Base-by-base conservation (phyloP, 2,888 invertebrate species). In the Callosobruchus maculatus region DNA sequence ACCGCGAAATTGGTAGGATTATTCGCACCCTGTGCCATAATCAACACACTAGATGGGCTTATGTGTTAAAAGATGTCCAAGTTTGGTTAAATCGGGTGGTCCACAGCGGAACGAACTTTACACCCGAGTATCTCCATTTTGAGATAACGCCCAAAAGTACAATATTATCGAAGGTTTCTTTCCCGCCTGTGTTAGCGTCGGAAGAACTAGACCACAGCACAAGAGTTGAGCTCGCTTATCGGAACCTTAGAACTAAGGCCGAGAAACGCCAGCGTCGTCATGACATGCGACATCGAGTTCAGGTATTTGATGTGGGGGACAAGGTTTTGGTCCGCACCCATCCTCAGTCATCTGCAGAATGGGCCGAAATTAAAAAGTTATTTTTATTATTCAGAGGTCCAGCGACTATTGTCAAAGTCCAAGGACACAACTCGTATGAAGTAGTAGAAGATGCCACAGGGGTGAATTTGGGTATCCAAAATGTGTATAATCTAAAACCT, bases 1-100 rank as follows among this genome's bases (percentile, higher is more conserved):
- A 81, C 79, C 68, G 79, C 22, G 82, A 81, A 68, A 72, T 79
- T 30, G 78, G 76, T n/a, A 30, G 79, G 21, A 22, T 79, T 1
- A 72, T 78, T 22, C 66, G 80, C 2, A 26, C 78, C 0, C 78
- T 70, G 71, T 78, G 78, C 66, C 72, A 76, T 22, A 68, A 73
- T 9, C 49, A 78, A 66, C 80, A 81, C 70, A 74, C 79, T 0
- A 71, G 70, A 13, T 80, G 79, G 78, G 73, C 77, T 20, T 30
- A 30, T 31, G 22, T 75, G 20, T 21, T 78, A 9, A 22, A 70
- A 0, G 21, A 68, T 67, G 67, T 80, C 22, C 71, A 74, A 71
- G 22, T 30, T 18, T 77, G 74, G 71, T 22, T 78, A 21, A 79
- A 79, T 71, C 66, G 70, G 13, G 70, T 75, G 5, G 67, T 74